These are phyloP conservation scores for Phlogophora meticulosa DNA, from an alignment of 2,888 invertebrate genomes.

Conservation along the genomic window DNA sequence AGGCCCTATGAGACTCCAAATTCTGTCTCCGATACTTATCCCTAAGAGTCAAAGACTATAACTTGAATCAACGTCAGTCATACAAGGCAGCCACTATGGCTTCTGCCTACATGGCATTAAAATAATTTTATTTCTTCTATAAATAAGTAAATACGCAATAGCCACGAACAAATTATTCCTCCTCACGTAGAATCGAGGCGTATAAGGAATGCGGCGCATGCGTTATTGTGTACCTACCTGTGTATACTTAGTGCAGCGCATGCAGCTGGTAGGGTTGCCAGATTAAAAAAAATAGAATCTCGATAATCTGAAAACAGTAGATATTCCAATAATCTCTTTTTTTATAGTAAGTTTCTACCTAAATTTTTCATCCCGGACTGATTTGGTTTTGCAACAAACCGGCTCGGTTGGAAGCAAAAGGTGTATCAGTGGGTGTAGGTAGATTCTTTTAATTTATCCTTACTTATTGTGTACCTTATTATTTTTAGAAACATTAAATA, in stretches of 20 bases:
- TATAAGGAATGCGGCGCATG: slow-evolving; percentile 52
- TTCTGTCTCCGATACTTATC: too few species aligned
- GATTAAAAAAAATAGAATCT: not conserved
- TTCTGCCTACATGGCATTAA: slow-evolving; percentile 5
- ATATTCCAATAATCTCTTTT: not conserved
- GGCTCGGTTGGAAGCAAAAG: too few species aligned
- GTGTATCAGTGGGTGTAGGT: too few species aligned
- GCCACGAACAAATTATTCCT: slow-evolving; percentile 45
- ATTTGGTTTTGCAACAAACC: not conserved
- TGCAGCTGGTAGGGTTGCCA: slow-evolving; percentile 48
- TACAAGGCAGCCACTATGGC: not conserved
- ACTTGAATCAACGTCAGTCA: not conserved
- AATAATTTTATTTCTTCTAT: slow-evolving; percentile 32
- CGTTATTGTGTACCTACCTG: slow-evolving; percentile 29
- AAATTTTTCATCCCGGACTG: not conserved
- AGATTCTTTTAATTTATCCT: too few species aligned
- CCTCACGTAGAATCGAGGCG: slow-evolving; percentile 39
- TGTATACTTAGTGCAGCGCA: slow-evolving; percentile 35
- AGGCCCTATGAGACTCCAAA: too few species aligned
- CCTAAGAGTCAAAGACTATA: not conserved
- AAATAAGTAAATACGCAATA: slow-evolving; percentile 43
- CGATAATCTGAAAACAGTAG: not conserved
- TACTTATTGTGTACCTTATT: too few species aligned
- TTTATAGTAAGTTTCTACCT: not conserved
- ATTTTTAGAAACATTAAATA: too few species aligned